Evolutionary conservation across 2,888 invertebrate species (phyloP).

Genomic region (Morinoia aosen): DNA sequence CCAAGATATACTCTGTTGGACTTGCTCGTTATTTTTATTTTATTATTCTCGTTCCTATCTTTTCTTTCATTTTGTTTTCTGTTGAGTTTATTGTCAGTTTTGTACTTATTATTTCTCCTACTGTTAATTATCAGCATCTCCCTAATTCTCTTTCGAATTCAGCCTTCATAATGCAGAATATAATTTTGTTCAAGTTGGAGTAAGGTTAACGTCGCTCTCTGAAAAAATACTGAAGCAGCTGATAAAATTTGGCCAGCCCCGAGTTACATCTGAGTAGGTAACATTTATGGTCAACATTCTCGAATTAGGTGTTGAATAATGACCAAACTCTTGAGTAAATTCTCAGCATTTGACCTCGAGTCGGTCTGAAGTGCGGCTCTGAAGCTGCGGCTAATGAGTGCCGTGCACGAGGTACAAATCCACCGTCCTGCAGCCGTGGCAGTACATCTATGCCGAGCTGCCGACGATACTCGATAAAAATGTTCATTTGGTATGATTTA

Average conservation of each 20-base stretch:
- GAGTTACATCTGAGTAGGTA: no score
- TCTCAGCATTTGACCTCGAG: not conserved
- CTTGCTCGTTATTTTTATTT: no score
- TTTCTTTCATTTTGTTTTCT: no score
- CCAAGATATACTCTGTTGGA: no score
- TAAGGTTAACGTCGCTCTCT: not conserved
- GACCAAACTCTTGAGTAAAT: not conserved
- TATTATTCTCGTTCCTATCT: no score
- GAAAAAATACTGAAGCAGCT: not conserved
- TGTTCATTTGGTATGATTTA: not conserved
- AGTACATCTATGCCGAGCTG: not conserved
- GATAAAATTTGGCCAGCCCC: no score
- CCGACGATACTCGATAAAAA: not conserved
- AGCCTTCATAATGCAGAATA: not conserved
- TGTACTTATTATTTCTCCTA: no score
- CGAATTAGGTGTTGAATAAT: not conserved
- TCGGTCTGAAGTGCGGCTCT: not conserved
- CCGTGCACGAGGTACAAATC: not conserved
- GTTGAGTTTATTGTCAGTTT: no score
- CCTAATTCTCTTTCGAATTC: not conserved
- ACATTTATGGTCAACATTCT: not conserved
- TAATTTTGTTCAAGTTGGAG: not conserved
- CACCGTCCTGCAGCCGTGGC: not conserved
- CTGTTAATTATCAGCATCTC: no score
- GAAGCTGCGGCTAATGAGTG: not conserved